phyloP scores from a whole-genome alignment of 2,113 vertebrate species.

The Zosterops japonicus region DNA sequence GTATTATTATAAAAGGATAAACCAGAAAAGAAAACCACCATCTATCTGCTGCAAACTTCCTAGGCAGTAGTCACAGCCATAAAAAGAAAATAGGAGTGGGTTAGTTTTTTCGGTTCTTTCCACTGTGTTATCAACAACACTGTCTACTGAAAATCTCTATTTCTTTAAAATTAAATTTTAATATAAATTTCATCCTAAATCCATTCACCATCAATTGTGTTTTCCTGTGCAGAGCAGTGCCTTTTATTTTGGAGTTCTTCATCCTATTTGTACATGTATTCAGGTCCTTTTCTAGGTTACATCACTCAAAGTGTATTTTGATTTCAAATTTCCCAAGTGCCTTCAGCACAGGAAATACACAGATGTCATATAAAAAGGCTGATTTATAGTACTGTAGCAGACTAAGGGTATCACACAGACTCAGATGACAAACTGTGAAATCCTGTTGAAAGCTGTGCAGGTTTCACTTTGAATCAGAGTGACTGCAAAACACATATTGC shows the following conservation, averaged over 20 bases:
- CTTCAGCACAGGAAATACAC: background rate
- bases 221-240: background rate
- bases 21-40: background rate
- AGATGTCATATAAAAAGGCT: background rate
- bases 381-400: background rate
- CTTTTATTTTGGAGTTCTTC: background rate
- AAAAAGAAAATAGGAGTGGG: background rate
- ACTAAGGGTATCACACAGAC: background rate
- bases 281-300: background rate
- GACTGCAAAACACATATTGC: background rate
- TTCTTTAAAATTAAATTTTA: background rate
- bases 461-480: background rate
- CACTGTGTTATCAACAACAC: background rate
- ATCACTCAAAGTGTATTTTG: background rate
- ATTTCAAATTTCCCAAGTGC: background rate
- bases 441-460: background rate
- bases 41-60: background rate
- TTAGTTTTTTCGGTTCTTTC: background rate
- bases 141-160: background rate
- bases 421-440: background rate
- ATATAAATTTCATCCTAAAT: background rate
- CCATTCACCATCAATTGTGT: background rate
- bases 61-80: background rate
- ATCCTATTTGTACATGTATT: background rate
- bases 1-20: background rate